Evolutionary conservation across 2,888 invertebrate genomes (phyloP).

Genomic region (Caenorhabditis auriculariae): DNA sequence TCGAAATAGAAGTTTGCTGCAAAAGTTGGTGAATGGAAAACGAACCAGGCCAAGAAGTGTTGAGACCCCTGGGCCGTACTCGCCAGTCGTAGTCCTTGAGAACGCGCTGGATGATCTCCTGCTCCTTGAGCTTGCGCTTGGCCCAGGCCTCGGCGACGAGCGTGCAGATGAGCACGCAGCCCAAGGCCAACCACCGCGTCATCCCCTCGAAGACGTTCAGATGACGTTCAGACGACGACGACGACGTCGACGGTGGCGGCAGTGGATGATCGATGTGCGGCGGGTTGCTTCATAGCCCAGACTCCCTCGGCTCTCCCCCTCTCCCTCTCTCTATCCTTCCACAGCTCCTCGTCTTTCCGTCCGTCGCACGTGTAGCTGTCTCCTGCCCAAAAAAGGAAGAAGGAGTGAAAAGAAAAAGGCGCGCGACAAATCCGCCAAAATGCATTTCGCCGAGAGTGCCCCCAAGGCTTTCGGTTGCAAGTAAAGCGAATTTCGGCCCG

Average conservation of each 20-base stretch:
- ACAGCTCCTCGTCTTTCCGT: too few relatives aligned
- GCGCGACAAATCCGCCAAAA: too few relatives aligned
- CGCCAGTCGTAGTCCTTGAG: conserved; percentile 60
- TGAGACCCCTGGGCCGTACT: conserved; percentile 58
- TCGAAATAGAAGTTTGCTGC: neutral
- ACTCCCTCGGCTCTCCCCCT: too few relatives aligned
- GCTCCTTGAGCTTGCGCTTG: conserved; percentile 58
- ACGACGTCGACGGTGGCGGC: neutral
- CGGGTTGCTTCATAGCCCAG: too few relatives aligned
- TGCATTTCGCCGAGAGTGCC: too few relatives aligned
- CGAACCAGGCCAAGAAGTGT: conserved; percentile 59
- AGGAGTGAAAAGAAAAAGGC: too few relatives aligned
- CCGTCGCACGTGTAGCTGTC: too few relatives aligned
- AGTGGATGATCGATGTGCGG: neutral
- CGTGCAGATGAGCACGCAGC: conserved; percentile 5
- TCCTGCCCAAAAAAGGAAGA: too few relatives aligned
- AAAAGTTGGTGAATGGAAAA: neutral
- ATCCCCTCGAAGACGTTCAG: neutral
- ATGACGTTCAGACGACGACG: neutral
- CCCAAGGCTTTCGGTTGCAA: too few relatives aligned
- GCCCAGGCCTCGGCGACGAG: conserved; percentile 13
- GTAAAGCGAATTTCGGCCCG: too few relatives aligned
- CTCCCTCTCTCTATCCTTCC: too few relatives aligned
- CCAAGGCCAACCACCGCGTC: neutral
- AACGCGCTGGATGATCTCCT: conserved; percentile 59